These are phyloP conservation scores for Ernsta delagoae DNA, from an alignment of 2,888 invertebrate species.

Conservation along the genomic window DNA sequence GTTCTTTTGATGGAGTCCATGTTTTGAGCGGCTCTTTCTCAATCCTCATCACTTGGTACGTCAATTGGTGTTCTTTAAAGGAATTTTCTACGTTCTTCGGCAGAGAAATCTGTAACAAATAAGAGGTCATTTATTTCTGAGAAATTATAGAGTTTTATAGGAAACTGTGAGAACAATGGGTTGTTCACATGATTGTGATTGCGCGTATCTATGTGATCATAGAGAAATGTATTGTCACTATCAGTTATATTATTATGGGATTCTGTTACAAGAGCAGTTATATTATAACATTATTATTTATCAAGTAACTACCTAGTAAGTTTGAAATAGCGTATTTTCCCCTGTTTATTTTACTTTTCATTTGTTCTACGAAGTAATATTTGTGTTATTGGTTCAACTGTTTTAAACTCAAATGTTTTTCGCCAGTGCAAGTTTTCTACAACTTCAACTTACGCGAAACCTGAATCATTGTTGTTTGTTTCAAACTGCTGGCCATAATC, in stretches of 20 bases:
- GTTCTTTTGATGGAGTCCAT: constrained; percentile 63
- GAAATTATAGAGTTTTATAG: constrained; percentile 20
- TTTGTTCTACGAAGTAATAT: too few relatives aligned
- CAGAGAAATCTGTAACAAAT: constrained; percentile 67
- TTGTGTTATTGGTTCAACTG: not conserved
- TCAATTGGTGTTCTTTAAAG: constrained; percentile 38
- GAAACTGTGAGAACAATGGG: constrained; percentile 13
- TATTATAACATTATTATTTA: too few relatives aligned
- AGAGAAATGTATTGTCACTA: constrained; percentile 20
- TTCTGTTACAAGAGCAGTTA: constrained; percentile 15
- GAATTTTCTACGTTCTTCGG: constrained; percentile 48
- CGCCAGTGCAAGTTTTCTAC: not conserved
- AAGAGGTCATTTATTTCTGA: constrained; percentile 26
- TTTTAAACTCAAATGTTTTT: not conserved
- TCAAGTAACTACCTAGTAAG: too few relatives aligned
- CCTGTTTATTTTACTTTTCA: too few relatives aligned
- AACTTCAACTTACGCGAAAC: not conserved
- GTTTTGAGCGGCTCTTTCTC: constrained; percentile 49
- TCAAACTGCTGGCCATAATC: not conserved
- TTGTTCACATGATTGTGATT: constrained; percentile 13
- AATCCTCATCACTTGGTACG: constrained; percentile 33
- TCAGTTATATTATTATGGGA: constrained; percentile 23
- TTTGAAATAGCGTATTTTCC: too few relatives aligned
- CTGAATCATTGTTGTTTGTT: not conserved
- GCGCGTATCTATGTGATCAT: constrained; percentile 21